Base-by-base conservation (phyloP, 2,888 invertebrate species). In the Caenorhabditis sp. region DNA sequence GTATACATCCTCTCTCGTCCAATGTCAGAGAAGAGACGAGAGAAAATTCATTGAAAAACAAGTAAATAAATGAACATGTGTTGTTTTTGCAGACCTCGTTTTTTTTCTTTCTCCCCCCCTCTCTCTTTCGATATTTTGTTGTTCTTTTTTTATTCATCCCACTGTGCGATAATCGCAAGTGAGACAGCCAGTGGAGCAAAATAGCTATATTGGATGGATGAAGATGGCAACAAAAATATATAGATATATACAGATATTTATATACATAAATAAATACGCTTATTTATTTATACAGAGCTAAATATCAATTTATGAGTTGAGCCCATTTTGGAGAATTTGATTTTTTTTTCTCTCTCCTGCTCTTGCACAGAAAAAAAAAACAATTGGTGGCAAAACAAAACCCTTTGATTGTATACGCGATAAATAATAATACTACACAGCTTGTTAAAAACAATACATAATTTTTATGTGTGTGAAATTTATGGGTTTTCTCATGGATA, bases 361-460 rank as follows among this genome's bases (percentile, higher is more conserved):
- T 43, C 3, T 43, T 43, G 6, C 14, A 3, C 43, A 10, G 5
- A 43, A 43, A 17, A 43, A 5, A 43, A 3, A 43, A 14, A 43
- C n/a, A n/a, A n/a, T n/a, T n/a, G n/a, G n/a, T n/a, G n/a, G n/a
- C n/a, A 43, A 43, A 43, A 43, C 43, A 43, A 43, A 43, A 43
- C 43, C n/a, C 43, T 43, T 43, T 43, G 43, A 43, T 43, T 43
- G 14, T 43, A 43, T 43, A 43, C 17, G 17, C 43, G 43, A 43
- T 43, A 43, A 43, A 43, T 17, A 17, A 43, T 43, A 43, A 17
- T 17, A 43, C 17, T 17, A 43, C 43, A 43, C 43, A 43, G 43
- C 43, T 43, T 43, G 43, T 51, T 51, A 51, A 51, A 51, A 51
- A 51, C n/a, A 21, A 26, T 23, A 51, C 51, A 51, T 51, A 51